A percentile compares a stretch with the other conserved stretches of the same genome.
Conservation (phyloP, 2,113 vertebrate species). For the Bufo gargarizans region DNA sequence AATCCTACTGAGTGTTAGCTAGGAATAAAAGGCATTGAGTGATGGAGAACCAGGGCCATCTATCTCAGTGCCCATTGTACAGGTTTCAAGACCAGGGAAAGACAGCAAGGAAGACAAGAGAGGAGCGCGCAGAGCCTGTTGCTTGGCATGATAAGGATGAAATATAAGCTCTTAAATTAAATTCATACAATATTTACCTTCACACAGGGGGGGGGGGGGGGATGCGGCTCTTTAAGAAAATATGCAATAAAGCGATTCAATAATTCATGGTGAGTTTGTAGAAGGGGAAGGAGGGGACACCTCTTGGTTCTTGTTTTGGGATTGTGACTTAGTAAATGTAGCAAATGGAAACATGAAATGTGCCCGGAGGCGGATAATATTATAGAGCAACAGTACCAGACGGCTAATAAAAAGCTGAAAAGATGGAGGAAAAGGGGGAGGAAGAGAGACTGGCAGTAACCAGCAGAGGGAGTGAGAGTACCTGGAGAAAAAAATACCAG, state of each 20-base stretch:
- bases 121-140: constrained; percentile 36
- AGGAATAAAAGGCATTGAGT: constrained; percentile 52
- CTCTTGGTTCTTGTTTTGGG: constrained; percentile 56
- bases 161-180: constrained; percentile 59
- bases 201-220: constrained; percentile 33
- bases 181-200: constrained; percentile 60
- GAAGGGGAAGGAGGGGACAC: constrained; percentile 53
- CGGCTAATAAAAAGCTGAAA: constrained; percentile 56
- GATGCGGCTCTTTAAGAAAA: constrained; percentile 59
- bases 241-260: constrained; percentile 60
- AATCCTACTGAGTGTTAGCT: constrained; percentile 36
- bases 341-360: constrained; percentile 60
- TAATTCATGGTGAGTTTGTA: constrained; percentile 60
- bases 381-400: constrained; percentile 58
- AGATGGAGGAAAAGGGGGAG: constrained; percentile 12
- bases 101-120: constrained; percentile 35
- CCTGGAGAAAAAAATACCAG: neutral
- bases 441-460: neutral
- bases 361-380: constrained; percentile 57
- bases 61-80: constrained; percentile 51
- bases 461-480: constrained; percentile 41
- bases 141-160: constrained; percentile 57
- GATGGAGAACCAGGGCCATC: constrained; percentile 25
- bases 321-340: constrained; percentile 59
- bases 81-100: constrained; percentile 32